Conservation (phyloP, 2,797 vertebrate genomes). For the Squalus acanthias region DNA sequence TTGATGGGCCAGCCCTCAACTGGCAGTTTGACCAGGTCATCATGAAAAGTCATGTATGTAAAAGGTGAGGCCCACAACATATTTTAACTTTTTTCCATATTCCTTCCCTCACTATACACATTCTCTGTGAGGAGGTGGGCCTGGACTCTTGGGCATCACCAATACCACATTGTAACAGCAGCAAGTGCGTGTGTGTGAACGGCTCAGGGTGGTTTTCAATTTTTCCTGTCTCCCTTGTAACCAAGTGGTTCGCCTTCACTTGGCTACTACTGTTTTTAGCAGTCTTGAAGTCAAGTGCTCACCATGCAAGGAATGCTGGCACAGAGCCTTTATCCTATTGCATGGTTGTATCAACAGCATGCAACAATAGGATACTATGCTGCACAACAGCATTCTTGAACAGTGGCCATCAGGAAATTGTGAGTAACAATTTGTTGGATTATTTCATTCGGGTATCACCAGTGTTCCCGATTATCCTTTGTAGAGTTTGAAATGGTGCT, state of each 20-base stretch:
- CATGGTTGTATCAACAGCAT: not conserved
- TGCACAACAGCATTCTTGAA: not conserved
- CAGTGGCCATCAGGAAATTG: not conserved
- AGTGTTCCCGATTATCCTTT: not conserved
- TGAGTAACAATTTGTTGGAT: not conserved
- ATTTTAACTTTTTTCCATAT: not conserved
- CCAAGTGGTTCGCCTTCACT: not conserved
- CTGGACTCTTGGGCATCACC: not conserved
- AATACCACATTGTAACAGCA: not conserved
- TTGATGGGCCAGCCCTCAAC: not conserved
- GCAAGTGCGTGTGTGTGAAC: not conserved
- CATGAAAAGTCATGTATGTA: not conserved
- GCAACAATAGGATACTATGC: not conserved
- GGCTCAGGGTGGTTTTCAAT: not conserved
- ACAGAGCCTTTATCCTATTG: not conserved
- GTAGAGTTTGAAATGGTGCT: not conserved
- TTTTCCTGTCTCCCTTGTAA: not conserved
- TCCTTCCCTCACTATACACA: not conserved
- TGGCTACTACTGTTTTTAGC: not conserved
- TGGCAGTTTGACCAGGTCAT: not conserved
- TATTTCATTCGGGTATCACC: not conserved
- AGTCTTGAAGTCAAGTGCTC: not conserved
- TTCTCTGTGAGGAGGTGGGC: not conserved
- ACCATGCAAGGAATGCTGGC: not conserved
- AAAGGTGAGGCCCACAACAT: not conserved